Conservation (phyloP, 1,140 invertebrate species). For the Sarcophaga peregrina region DNA sequence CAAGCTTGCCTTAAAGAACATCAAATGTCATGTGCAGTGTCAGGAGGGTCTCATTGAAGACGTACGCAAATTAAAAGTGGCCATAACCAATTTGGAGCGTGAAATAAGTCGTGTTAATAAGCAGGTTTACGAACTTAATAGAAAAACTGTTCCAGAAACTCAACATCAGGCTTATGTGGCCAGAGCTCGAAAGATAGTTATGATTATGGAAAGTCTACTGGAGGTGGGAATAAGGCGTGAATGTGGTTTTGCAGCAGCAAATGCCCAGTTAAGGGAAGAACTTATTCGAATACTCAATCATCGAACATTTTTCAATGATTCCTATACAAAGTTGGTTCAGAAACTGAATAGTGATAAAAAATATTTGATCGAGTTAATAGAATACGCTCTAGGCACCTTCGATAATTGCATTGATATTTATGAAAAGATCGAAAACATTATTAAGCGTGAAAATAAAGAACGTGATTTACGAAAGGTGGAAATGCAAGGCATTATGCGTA, state of each 20-base stretch:
- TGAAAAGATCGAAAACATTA: constrained; percentile 46
- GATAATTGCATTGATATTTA: constrained; percentile 46
- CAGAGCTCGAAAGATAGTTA: constrained; percentile 39
- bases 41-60: constrained; percentile 46
- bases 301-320: constrained; percentile 47
- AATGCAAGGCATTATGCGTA: constrained; percentile 49
- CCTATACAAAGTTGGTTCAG: constrained; percentile 45
- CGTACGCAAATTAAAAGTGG: constrained; percentile 43
- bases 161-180: constrained; percentile 46
- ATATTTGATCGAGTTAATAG: constrained; percentile 49
- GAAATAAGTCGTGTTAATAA: constrained; percentile 47
- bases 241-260: constrained; percentile 45
- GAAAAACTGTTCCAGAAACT: constrained; percentile 46
- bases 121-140: constrained; percentile 46
- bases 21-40: constrained; percentile 46
- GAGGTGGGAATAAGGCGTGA: constrained; percentile 46
- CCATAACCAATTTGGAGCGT: constrained; percentile 45
- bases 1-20: constrained; percentile 39
- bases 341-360: constrained; percentile 50
- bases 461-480: constrained; percentile 44
- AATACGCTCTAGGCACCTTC: constrained; percentile 47
- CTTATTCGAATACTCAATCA: constrained; percentile 47
- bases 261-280: constrained; percentile 43
- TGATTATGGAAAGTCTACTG: constrained; percentile 47
- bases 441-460: constrained; percentile 43